Conservation (phyloP, 2,797 vertebrate species). For the Argya squamiceps region DNA sequence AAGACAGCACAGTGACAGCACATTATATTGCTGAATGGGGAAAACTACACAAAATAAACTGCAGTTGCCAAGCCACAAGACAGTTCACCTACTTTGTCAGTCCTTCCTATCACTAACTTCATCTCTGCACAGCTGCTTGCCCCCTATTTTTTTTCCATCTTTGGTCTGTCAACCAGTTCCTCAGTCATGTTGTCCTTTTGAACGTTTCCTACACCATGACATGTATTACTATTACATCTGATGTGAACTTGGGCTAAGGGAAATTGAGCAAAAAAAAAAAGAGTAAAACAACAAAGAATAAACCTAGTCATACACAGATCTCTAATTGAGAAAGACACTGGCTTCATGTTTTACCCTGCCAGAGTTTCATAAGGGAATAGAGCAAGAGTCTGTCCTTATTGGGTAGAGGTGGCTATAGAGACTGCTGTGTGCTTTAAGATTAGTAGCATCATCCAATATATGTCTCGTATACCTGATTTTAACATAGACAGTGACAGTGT, state of each 20-base stretch:
- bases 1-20: conserved; percentile 12
- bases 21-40: not conserved
- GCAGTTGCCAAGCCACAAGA: conserved; percentile 23
- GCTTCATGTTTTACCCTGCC: not conserved
- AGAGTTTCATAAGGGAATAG: not conserved
- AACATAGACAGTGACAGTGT: not conserved
- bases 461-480: not conserved
- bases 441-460: not conserved
- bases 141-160: not conserved
- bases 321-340: not conserved
- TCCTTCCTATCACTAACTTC: not conserved
- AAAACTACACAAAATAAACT: conserved; percentile 13
- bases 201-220: not conserved
- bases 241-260: not conserved
- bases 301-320: not conserved
- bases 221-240: not conserved
- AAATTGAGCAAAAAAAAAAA: not conserved
- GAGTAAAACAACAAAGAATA: not conserved
- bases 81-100: conserved; percentile 20
- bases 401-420: not conserved
- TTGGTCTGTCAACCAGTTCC: not conserved
- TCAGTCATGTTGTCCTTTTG: not conserved
- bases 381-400: not conserved
- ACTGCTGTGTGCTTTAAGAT: not conserved
- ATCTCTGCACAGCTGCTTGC: conserved; percentile 6